Conservation (phyloP, 2,888 invertebrate genomes). For the Timema podura region DNA sequence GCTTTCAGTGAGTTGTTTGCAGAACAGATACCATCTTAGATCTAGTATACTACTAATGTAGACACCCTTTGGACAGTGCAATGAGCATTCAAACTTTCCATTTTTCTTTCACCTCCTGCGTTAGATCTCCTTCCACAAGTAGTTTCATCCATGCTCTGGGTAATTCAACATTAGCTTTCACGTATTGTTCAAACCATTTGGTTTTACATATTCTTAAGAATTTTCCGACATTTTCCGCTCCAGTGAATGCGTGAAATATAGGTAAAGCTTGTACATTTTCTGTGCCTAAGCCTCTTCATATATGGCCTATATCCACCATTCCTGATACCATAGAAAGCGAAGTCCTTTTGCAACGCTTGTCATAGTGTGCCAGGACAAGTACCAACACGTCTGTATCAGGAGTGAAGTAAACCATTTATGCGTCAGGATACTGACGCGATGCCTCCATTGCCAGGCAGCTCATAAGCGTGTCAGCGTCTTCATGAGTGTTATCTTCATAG, state of each 20-base stretch:
- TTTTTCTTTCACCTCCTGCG: background rate
- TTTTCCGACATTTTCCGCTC: constrained; percentile 2
- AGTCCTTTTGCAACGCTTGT: background rate
- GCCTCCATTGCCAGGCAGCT: background rate
- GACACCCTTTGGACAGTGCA: background rate
- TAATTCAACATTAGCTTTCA: background rate
- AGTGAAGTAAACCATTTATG: background rate
- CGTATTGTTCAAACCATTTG: constrained; percentile 2
- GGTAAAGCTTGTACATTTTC: background rate
- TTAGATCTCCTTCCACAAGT: background rate
- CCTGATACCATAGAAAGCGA: background rate
- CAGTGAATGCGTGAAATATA: background rate
- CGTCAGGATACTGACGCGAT: background rate
- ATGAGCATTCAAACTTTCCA: background rate
- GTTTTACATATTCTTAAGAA: constrained; percentile 3
- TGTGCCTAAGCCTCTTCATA: background rate
- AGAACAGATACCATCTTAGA: constrained; percentile 8
- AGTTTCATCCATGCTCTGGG: constrained; percentile 5
- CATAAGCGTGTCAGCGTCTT: background rate
- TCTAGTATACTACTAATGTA: constrained; percentile 7
- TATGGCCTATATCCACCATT: background rate
- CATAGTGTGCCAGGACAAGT: background rate
- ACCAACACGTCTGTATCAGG: background rate
- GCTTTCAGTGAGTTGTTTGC: constrained; percentile 13
- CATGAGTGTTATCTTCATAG: background rate